Evolutionary conservation across 2,888 invertebrate genomes (phyloP).

Genomic region (Protophormia terraenovae): DNA sequence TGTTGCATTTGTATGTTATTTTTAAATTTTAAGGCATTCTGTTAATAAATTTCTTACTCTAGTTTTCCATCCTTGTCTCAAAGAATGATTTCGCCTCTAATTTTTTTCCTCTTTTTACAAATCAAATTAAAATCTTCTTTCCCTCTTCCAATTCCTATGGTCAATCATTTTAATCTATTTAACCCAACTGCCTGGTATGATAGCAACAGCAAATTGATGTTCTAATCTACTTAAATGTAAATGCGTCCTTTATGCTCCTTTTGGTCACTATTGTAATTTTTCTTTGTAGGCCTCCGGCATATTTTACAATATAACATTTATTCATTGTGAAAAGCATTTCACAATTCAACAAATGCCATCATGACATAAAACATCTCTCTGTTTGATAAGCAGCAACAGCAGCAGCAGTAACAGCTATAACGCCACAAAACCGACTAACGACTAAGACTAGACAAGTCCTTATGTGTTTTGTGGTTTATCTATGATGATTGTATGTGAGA

Average conservation of each 20-base stretch:
- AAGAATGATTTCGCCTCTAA: not conserved
- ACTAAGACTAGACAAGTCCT: not conserved
- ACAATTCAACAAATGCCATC: slow-evolving; percentile 20
- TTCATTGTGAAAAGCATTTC: slow-evolving; percentile 18
- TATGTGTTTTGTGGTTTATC: not conserved
- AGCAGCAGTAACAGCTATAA: not conserved
- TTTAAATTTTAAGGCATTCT: too few relatives aligned
- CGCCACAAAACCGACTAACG: not conserved
- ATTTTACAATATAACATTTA: slow-evolving; percentile 3
- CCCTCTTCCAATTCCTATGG: not conserved
- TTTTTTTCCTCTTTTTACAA: slow-evolving; percentile 1
- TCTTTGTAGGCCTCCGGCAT: slow-evolving; percentile 2
- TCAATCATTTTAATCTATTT: slow-evolving; percentile 32
- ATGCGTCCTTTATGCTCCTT: slow-evolving; percentile 26
- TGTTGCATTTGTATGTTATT: too few relatives aligned
- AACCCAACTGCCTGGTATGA: slow-evolving; percentile 20
- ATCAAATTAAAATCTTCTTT: not conserved
- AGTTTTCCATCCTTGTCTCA: too few relatives aligned
- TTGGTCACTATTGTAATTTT: slow-evolving; percentile 16
- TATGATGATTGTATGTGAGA: too few relatives aligned
- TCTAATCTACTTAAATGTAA: slow-evolving; percentile 50
- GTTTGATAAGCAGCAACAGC: not conserved
- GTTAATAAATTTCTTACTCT: too few relatives aligned
- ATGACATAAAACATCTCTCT: not conserved
- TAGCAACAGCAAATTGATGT: slow-evolving; percentile 62